These are phyloP conservation scores for Hipposideros larvatus DNA, from an alignment of 2,797 vertebrate genomes.

Conservation along the genomic window DNA sequence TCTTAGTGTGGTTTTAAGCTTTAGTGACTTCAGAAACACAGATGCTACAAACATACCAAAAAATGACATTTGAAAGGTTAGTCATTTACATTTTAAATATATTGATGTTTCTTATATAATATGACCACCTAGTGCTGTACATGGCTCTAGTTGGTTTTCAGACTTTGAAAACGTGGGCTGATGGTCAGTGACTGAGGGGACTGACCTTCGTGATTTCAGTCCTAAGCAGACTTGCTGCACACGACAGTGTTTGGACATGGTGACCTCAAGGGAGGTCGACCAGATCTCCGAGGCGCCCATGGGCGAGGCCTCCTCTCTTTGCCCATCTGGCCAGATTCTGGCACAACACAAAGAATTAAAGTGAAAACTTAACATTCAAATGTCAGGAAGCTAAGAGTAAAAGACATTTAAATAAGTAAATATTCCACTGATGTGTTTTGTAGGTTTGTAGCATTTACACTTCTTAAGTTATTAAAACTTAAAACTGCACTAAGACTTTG, in stretches of 20 bases:
- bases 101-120: not conserved
- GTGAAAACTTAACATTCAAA: not conserved
- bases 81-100: not conserved
- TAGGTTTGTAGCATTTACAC: not conserved
- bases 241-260: not conserved
- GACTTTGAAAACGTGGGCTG: not conserved
- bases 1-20: not conserved
- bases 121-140: not conserved
- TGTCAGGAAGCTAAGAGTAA: not conserved
- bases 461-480: not conserved
- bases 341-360: not conserved
- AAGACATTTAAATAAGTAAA: conserved; percentile 27
- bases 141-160: not conserved
- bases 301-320: not conserved
- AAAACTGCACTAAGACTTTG: not conserved
- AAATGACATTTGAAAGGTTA: not conserved
- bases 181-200: not conserved
- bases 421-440: not conserved
- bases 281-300: not conserved
- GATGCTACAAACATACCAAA: not conserved
- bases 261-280: not conserved
- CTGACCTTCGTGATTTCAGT: not conserved
- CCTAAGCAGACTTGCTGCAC: not conserved
- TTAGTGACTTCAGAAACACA: not conserved
- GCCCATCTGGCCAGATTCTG: too few species aligned